Percentiles rank a stretch among this genome's conserved stretches.
phyloP scores from a whole-genome alignment of 2,888 invertebrate genomes.

The Amphiduros pacificus region DNA sequence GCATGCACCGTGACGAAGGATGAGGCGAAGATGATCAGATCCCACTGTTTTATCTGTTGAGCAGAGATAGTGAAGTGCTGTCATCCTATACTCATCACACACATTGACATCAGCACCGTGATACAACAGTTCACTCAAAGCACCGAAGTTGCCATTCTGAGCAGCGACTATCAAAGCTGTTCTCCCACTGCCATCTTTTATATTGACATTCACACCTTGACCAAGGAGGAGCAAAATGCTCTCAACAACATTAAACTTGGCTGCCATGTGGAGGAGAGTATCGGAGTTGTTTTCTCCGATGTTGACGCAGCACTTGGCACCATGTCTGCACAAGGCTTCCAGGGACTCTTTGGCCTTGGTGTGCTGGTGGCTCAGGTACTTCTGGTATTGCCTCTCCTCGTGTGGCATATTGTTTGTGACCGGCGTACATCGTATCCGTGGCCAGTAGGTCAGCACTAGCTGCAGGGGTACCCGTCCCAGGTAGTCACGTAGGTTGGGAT shows the following conservation, averaged over 20 bases:
- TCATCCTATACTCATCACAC: not conserved
- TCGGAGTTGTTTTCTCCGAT: not conserved
- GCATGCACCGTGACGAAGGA: too few relatives aligned
- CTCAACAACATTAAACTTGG: not conserved
- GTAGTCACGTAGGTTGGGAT: not conserved
- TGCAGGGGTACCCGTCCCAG: not conserved
- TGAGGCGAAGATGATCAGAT: too few relatives aligned
- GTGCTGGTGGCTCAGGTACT: constrained; percentile 1
- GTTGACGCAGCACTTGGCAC: not conserved
- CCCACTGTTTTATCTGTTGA: too few relatives aligned
- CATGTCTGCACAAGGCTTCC: not conserved
- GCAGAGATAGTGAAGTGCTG: constrained; percentile 1
- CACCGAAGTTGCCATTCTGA: not conserved
- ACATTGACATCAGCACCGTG: not conserved
- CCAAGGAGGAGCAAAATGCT: not conserved
- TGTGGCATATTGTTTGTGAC: not conserved
- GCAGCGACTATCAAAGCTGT: not conserved
- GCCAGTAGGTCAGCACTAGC: constrained; percentile 9
- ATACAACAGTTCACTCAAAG: not conserved
- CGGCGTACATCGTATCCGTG: not conserved
- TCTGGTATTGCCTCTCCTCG: not conserved
- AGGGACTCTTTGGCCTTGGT: not conserved
- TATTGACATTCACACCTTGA: not conserved
- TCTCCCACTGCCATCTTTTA: not conserved
- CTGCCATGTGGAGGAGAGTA: constrained; percentile 1